phyloP scores from a whole-genome alignment of 2,113 vertebrate genomes.

The Craseonycteris thonglongyai region DNA sequence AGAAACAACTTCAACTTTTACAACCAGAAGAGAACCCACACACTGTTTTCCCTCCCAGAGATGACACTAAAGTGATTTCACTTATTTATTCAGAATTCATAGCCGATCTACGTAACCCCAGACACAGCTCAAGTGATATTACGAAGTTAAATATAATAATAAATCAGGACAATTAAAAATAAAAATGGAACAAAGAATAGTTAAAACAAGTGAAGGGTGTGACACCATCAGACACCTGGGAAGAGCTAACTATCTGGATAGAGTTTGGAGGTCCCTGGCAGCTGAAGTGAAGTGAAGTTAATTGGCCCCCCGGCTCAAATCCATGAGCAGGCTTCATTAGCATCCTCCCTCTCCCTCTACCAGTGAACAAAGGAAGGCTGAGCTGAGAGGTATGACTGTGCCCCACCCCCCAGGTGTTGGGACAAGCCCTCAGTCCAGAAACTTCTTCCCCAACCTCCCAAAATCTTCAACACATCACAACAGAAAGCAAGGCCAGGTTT shows the following conservation, averaged over 20 bases:
- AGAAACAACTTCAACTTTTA: neutral
- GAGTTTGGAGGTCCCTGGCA: constrained; percentile 60
- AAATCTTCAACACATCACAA: neutral
- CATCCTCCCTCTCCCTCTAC: constrained; percentile 14
- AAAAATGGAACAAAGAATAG: constrained; percentile 66
- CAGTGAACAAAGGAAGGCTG: constrained; percentile 13
- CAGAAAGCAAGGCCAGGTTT: neutral
- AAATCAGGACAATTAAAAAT: constrained; percentile 68
- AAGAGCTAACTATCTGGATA: constrained; percentile 69
- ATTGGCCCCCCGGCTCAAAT: constrained; percentile 66
- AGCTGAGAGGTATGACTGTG: neutral
- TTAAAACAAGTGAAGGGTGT: constrained; percentile 49
- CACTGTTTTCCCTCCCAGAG: neutral
- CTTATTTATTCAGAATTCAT: constrained; percentile 33
- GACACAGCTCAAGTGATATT: constrained; percentile 48
- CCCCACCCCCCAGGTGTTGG: neutral
- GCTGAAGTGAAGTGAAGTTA: constrained; percentile 62
- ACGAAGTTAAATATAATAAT: constrained; percentile 64
- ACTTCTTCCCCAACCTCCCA: neutral
- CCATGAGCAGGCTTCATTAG: constrained; percentile 59
- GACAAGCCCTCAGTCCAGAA: neutral
- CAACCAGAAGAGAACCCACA: neutral
- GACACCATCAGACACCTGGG: constrained; percentile 50
- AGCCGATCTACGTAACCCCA: neutral
- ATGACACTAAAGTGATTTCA: neutral